Conservation (phyloP, 2,888 invertebrate genomes). For the Folsomia candida region DNA sequence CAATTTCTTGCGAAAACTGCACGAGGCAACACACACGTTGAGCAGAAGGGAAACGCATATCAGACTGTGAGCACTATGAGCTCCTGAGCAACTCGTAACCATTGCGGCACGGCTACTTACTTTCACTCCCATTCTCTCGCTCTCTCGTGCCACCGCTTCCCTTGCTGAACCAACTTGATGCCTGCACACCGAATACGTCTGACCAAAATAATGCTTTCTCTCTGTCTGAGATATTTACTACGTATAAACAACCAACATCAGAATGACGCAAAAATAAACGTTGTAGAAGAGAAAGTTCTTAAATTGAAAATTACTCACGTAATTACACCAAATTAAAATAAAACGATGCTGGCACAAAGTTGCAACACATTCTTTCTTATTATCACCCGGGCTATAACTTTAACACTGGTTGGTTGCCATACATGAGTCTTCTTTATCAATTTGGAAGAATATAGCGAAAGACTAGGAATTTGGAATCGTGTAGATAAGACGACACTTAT, state of each 20-base stretch:
- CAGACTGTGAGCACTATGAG: background rate
- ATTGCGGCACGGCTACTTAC: too few species aligned
- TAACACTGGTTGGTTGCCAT: too few species aligned
- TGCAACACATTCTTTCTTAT: background rate
- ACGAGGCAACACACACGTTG: background rate
- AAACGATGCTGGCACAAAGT: background rate
- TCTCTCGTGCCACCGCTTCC: background rate
- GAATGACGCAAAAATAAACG: too few species aligned
- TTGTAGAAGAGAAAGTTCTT: background rate
- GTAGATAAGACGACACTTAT: too few species aligned
- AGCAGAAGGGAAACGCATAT: background rate
- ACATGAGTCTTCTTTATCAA: too few species aligned
- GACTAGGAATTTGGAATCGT: too few species aligned
- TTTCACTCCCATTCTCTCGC: background rate
- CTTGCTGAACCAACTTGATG: too few species aligned
- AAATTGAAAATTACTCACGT: background rate
- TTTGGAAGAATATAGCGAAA: too few species aligned
- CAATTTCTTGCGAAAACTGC: background rate
- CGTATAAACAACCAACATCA: too few species aligned
- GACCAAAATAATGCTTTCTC: background rate
- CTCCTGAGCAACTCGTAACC: background rate
- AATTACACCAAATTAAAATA: background rate
- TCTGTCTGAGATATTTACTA: background rate
- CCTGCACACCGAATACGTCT: too few species aligned
- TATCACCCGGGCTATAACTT: too few species aligned